These are phyloP conservation scores for Ambastaia sidthimunki DNA, from an alignment of 2,797 vertebrate genomes.

Conservation along the genomic window DNA sequence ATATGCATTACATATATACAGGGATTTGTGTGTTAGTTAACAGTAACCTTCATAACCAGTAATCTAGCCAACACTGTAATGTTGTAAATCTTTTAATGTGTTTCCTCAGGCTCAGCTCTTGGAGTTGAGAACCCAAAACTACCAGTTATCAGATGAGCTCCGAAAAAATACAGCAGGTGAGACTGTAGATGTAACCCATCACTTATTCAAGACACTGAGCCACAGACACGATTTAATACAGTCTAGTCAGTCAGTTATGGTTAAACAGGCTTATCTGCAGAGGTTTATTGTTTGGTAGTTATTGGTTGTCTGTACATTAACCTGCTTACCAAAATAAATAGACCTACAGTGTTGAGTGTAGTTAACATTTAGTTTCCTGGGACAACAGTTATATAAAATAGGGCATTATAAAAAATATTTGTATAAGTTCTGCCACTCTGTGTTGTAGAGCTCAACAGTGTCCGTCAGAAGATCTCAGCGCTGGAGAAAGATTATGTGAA, in stretches of 20 bases:
- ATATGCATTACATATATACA: no score
- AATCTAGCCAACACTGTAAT: neutral
- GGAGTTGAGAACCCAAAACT: conserved; percentile 89
- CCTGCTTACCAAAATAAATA: neutral
- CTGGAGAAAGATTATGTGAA: conserved; percentile 86
- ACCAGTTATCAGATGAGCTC: conserved; percentile 89
- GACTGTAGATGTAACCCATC: conserved; percentile 12
- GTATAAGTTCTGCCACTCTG: conserved; percentile 21
- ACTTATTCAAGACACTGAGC: conserved; percentile 17
- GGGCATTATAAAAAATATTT: neutral
- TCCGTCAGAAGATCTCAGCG: conserved; percentile 79
- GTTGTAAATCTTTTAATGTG: neutral
- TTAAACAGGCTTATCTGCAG: no score
- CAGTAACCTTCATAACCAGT: neutral
- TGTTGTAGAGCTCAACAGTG: conserved; percentile 80
- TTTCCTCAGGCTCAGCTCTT: conserved; percentile 84
- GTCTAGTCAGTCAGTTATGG: no score
- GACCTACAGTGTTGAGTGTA: neutral
- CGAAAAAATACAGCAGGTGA: conserved; percentile 85
- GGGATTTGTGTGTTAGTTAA: no score
- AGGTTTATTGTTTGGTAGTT: no score
- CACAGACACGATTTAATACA: no score
- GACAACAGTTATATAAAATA: no score
- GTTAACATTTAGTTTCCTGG: no score
- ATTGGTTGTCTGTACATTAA: no score